Percentiles rank a stretch among this genome's conserved stretches.
These are phyloP conservation scores for Cherax quadricarinatus DNA, from an alignment of 1,140 invertebrate genomes.

Conservation along the genomic window DNA sequence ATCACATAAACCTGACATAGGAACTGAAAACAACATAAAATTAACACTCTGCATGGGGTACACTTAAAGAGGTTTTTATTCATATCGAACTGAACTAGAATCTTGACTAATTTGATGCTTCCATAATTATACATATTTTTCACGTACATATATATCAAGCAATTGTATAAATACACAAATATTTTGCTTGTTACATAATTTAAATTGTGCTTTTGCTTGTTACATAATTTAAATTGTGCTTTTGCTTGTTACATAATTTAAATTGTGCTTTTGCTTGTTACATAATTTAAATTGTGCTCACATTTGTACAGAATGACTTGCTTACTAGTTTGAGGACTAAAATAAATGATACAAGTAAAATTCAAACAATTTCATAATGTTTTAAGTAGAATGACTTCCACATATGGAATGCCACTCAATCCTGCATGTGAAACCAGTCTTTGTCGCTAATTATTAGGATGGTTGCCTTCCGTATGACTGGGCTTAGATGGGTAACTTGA, in stretches of 20 bases:
- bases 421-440: neutral
- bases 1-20: neutral
- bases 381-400: neutral
- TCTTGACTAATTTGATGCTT: neutral
- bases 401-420: neutral
- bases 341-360: neutral
- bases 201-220: neutral
- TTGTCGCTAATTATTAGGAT: slow-evolving; percentile 11
- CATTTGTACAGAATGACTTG: neutral
- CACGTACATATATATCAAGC: neutral
- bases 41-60: neutral
- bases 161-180: neutral
- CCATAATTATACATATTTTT: neutral
- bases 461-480: slow-evolving; percentile 11
- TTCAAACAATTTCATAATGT: no score
- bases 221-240: neutral
- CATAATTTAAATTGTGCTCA: neutral
- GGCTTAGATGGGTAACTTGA: neutral
- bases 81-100: neutral
- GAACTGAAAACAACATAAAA: neutral
- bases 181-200: neutral
- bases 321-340: neutral
- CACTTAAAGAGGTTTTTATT: neutral
- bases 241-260: no score
- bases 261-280: no score